These are phyloP conservation scores for Pangasius mekongensis DNA, from an alignment of 2,797 vertebrate genomes.

Conservation along the genomic window DNA sequence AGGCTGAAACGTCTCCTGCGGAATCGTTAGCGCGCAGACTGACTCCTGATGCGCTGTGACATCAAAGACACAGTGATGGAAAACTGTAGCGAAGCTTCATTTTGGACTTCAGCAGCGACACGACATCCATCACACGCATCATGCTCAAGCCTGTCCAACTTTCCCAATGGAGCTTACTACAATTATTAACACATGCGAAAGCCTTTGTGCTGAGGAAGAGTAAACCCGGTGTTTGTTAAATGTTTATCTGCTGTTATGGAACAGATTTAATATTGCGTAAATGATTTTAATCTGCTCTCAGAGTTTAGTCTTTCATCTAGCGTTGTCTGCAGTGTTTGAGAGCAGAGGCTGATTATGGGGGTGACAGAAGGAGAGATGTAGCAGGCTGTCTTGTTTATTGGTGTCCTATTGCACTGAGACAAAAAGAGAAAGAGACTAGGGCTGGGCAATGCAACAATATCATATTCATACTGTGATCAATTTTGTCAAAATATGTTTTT, in stretches of 20 bases:
- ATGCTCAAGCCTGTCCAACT: conserved; percentile 67
- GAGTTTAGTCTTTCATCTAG: conserved; percentile 17
- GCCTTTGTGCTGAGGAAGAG: conserved; percentile 26
- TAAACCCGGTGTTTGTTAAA: conserved; percentile 23
- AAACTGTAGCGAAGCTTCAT: conserved; percentile 69
- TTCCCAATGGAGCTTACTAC: conserved; percentile 56
- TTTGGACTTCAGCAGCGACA: conserved; percentile 65
- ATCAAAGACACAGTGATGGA: conserved; percentile 56
- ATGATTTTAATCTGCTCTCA: conserved; percentile 14
- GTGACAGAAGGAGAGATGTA: conserved; percentile 15
- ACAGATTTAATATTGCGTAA: conserved; percentile 19
- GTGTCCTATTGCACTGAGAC: not conserved
- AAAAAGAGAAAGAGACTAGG: not conserved
- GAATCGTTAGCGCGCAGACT: conserved; percentile 69
- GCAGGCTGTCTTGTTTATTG: conserved; percentile 12
- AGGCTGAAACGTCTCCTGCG: conserved; percentile 59
- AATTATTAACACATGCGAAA: conserved; percentile 45
- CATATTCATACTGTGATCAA: not conserved
- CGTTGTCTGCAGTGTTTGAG: conserved; percentile 7
- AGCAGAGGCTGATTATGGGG: not conserved
- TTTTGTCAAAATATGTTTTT: not conserved
- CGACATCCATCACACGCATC: conserved; percentile 67
- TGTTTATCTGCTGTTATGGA: conserved; percentile 22
- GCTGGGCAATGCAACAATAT: not conserved
- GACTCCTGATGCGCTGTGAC: conserved; percentile 50